These are phyloP conservation scores for Choloepus didactylus DNA, from an alignment of 2,797 vertebrate species.

Conservation along the genomic window DNA sequence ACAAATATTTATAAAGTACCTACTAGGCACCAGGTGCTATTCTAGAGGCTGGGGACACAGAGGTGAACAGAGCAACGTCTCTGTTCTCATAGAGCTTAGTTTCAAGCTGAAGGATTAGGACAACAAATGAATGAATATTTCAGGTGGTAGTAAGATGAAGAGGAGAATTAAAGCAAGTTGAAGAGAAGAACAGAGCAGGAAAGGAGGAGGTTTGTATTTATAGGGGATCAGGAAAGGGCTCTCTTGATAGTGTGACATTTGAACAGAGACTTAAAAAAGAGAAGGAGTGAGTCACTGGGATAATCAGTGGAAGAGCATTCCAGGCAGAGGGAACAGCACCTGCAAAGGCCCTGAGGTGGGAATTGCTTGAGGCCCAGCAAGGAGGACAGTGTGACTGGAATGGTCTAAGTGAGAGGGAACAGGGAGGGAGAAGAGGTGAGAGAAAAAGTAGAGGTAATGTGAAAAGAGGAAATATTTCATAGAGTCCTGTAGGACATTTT, in stretches of 20 bases:
- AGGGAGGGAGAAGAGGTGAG: not conserved
- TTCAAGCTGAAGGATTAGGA: not conserved
- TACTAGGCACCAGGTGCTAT: not conserved
- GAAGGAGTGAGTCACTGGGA: not conserved
- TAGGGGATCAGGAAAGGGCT: not conserved
- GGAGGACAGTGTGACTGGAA: not conserved
- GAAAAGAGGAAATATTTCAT: not conserved
- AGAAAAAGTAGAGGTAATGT: not conserved
- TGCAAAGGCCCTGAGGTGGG: not conserved
- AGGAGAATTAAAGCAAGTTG: not conserved
- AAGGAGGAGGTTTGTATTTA: not conserved
- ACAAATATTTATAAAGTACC: not conserved
- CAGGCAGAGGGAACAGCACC: not conserved
- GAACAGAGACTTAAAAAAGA: not conserved
- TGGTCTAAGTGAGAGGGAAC: not conserved
- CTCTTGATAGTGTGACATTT: not conserved
- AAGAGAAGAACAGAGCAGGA: not conserved
- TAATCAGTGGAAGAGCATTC: not conserved
- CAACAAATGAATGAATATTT: not conserved
- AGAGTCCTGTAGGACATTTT: not conserved
- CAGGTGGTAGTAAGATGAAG: not conserved
- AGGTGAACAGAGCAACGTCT: not conserved
- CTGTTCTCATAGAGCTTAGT: not conserved
- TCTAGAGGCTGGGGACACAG: not conserved
- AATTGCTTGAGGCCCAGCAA: not conserved